Base-by-base conservation (phyloP, 2,113 vertebrate genomes). In the Lanius ludovicianus region DNA sequence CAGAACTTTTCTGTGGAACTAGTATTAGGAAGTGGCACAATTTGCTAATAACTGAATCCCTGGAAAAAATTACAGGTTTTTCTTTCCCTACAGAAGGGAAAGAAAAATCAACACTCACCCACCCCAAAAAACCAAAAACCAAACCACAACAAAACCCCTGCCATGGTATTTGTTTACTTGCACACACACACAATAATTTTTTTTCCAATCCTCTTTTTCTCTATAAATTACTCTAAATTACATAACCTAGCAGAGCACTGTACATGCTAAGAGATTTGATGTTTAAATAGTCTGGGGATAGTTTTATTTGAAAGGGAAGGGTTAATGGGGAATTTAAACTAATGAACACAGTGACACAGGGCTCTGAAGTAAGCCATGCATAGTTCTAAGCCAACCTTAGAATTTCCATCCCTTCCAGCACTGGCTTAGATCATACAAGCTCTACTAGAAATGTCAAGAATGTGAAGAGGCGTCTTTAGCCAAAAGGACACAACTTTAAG, bases 401-500 rank as follows among this genome's bases (percentile, higher is more conserved):
- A 98, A 98, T 98, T 98, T 98, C 94, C 98, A 95, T 97, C 97
- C 96, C 97, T 97, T 98, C 97, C 97, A 98, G 97, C 96, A 96
- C 95, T 97, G 96, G 97, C 98, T 98, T 98, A 98, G 98, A 98
- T 98, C 98, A 98, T 98, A 98, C 98, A 98, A 97, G 97, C 97
- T 98, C 98, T 98, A 98, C 98, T 98, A 97, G 98, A 98, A 98
- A 98, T 98, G 98, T 98, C 98, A 98, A 98, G 98, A 98, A 98
- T 98, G 97, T 98, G 97, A 98, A 98, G 98, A 98, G 97, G 98
- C 97, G 98, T 98, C 98, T 98, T 98, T 98, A 98, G 97, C 97
- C 98, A 97, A 98, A 98, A 99, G 98, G 98, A 99, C 98, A 99
- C 98, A 99, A 98, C 98, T 99, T 99, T 99, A 99, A 99, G 99